Conservation (phyloP, 2,888 invertebrate genomes). For the Patella caerulea region DNA sequence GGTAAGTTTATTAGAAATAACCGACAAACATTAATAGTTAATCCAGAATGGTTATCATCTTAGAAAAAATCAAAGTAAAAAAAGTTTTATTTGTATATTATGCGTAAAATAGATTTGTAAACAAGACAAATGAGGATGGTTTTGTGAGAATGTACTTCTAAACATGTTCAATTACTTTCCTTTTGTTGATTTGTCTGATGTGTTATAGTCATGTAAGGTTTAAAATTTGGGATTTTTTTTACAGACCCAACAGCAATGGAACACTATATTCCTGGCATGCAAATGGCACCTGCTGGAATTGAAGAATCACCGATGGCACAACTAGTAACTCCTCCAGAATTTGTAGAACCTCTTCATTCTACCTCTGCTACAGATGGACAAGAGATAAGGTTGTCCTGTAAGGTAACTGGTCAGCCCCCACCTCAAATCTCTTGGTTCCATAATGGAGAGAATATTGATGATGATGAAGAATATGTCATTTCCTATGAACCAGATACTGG, state of each 20-base stretch:
- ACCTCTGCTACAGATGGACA: conserved; percentile 64
- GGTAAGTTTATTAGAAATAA: conserved; percentile 44
- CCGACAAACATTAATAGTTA: too few relatives aligned
- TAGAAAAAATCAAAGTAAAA: too few relatives aligned
- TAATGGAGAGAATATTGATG: conserved; percentile 69
- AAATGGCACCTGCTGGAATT: conserved; percentile 38
- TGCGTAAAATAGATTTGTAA: too few relatives aligned
- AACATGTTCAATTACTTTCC: not conserved
- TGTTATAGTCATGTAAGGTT: not conserved
- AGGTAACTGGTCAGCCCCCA: conserved; percentile 65
- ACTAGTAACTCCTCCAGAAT: conserved; percentile 60
- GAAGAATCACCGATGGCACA: conserved; percentile 56
- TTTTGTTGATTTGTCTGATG: not conserved
- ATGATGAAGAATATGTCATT: conserved; percentile 70
- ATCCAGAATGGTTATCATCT: too few relatives aligned
- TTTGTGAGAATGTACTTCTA: too few relatives aligned
- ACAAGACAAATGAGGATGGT: too few relatives aligned
- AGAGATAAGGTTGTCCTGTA: conserved; percentile 65
- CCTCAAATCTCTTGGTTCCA: conserved; percentile 70
- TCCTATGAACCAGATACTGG: conserved; percentile 68
- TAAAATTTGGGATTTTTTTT: not conserved
- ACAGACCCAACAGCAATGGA: conserved; percentile 43
- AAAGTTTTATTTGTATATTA: too few relatives aligned
- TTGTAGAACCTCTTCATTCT: conserved; percentile 56
- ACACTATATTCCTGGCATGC: conserved; percentile 45